Percentiles rank a stretch among this genome's conserved stretches.
These are phyloP conservation scores for Vidua chalybeata DNA, from an alignment of 2,113 vertebrate species.

Conservation along the genomic window DNA sequence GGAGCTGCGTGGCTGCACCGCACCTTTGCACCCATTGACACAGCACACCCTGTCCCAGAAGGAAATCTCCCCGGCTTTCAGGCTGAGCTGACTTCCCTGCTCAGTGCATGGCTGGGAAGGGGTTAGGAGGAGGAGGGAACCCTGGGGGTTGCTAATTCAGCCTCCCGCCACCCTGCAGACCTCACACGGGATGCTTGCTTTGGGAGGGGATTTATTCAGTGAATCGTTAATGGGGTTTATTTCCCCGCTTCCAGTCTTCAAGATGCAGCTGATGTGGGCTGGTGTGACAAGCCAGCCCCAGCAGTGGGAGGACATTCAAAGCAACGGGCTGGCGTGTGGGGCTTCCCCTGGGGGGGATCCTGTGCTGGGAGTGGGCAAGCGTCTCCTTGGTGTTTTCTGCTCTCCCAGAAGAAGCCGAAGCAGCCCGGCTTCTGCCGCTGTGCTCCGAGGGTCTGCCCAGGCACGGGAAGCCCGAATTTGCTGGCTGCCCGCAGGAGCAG, in stretches of 20 bases:
- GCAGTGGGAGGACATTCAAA: neutral
- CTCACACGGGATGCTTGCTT: neutral
- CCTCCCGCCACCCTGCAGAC: accelerated
- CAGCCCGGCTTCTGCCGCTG: accelerated
- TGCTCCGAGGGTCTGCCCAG: accelerated
- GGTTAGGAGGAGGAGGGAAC: neutral
- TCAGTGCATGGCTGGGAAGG: accelerated
- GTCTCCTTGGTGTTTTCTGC: accelerated
- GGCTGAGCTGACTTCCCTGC: neutral
- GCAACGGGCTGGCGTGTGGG: accelerated
- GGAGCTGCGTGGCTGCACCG: neutral
- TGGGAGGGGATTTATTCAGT: neutral
- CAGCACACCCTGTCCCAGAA: neutral
- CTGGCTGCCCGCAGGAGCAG: accelerated
- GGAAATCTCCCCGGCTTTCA: neutral
- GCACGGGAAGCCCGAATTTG: accelerated
- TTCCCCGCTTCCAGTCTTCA: neutral
- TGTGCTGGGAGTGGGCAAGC: accelerated
- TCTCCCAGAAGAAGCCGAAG: neutral
- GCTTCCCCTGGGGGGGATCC: neutral
- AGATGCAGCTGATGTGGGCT: neutral
- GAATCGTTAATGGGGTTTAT: neutral
- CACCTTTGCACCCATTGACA: neutral
- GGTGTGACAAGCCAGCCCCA: neutral
- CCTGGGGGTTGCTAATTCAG: accelerated